phyloP scores from a whole-genome alignment of 2,888 invertebrate genomes.

The Stramonita haemastoma region DNA sequence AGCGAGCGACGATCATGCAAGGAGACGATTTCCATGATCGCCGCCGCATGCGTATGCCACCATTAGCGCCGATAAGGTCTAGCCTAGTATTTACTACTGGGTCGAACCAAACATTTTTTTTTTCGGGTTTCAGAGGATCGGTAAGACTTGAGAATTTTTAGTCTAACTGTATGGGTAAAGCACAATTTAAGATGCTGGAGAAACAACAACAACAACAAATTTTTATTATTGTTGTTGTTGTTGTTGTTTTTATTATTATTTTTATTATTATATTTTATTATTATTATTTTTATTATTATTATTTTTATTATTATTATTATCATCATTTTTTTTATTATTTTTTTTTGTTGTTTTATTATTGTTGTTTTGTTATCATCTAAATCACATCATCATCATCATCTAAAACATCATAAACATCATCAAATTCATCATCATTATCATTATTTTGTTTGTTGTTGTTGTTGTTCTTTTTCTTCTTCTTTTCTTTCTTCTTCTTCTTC shows the following conservation, averaged over 20 bases:
- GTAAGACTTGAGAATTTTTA: background rate
- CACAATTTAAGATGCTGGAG: background rate
- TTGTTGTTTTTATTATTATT: no score
- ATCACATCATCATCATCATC: background rate
- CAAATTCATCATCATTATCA: constrained; percentile 15
- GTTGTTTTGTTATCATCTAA: background rate
- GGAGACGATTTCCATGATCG: background rate
- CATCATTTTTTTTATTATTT: no score
- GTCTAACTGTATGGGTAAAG: background rate
- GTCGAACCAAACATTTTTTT: background rate
- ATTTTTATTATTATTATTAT: no score
- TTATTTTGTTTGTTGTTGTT: background rate
- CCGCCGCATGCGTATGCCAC: background rate
- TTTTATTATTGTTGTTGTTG: background rate
- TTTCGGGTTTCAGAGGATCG: background rate
- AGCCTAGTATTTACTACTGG: background rate
- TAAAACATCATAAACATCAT: constrained; percentile 11
- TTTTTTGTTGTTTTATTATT: no score
- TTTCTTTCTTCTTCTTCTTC: no score
- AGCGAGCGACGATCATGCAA: background rate
- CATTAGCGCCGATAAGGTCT: constrained; percentile 17
- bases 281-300: background rate
- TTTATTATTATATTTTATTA: background rate
- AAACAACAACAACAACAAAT: background rate
- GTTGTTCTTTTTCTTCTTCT: no score